These are phyloP conservation scores for Dichetophora obliterata DNA, from an alignment of 2,888 invertebrate genomes.

Conservation along the genomic window DNA sequence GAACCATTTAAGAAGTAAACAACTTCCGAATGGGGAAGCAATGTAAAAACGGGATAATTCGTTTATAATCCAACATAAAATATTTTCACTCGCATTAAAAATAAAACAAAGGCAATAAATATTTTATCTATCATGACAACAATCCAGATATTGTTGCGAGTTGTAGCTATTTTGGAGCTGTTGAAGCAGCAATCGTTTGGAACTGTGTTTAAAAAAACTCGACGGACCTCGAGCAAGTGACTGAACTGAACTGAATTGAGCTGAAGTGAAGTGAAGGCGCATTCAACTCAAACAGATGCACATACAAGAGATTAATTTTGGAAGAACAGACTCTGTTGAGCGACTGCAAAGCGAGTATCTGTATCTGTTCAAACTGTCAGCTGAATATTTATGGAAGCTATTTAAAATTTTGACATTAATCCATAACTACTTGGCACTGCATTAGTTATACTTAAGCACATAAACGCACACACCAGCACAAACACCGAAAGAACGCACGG, in stretches of 20 bases:
- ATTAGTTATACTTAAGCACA: slow-evolving; percentile 12
- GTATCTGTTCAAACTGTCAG: not conserved
- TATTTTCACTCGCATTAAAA: not conserved
- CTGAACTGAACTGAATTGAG: not conserved
- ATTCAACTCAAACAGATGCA: slow-evolving; percentile 5
- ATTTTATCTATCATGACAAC: not conserved
- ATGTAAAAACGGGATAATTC: not conserved
- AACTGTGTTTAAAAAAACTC: not conserved
- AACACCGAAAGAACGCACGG: not conserved
- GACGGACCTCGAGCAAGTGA: not conserved
- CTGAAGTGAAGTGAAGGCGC: not conserved
- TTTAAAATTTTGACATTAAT: slow-evolving; percentile 49
- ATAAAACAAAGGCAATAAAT: not conserved
- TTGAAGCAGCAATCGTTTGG: not conserved
- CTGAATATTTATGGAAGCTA: slow-evolving; percentile 47
- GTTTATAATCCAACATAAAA: slow-evolving; percentile 24
- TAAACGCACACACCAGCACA: not conserved
- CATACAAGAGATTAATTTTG: slow-evolving; percentile 13
- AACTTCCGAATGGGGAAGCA: slow-evolving; percentile 3
- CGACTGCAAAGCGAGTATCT: not conserved
- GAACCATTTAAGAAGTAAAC: not conserved
- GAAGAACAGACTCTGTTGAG: not conserved
- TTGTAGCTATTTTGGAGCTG: not conserved
- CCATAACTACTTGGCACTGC: slow-evolving; percentile 36
- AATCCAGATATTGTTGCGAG: not conserved